A percentile compares a stretch with the other conserved stretches of the same genome.
Conservation (phyloP, 35 echinoderm and acorn worm species). For the Anneissia japonica region DNA sequence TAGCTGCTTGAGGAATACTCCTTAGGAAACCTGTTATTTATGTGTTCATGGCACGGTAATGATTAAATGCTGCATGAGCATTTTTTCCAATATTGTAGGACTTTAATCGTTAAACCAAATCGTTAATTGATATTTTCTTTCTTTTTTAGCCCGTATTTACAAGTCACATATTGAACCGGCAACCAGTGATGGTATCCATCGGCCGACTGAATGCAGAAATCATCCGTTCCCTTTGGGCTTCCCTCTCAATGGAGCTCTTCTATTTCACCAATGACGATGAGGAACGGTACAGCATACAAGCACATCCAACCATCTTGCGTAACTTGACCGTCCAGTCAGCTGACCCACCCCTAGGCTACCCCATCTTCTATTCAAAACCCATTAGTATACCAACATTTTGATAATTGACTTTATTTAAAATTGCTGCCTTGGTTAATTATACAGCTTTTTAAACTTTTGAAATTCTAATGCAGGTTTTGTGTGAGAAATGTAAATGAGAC, state of each 20-base stretch:
- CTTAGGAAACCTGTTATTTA: too few species aligned
- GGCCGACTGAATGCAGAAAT: constrained; percentile 81
- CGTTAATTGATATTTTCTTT: too few species aligned
- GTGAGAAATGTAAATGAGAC: too few species aligned
- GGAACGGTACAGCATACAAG: constrained; percentile 92
- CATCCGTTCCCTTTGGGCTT: constrained; percentile 78
- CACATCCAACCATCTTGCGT: constrained; percentile 71
- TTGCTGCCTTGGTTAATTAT: too few species aligned
- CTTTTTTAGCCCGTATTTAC: constrained; percentile 56
- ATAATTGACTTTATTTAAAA: too few species aligned
- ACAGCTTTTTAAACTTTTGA: too few species aligned
- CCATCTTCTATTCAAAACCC: constrained; percentile 83
- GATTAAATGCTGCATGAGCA: too few species aligned
- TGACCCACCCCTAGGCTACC: constrained; percentile 91
- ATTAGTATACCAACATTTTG: constrained; percentile 50
- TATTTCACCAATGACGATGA: constrained; percentile 99
- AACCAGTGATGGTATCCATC: constrained; percentile 77
- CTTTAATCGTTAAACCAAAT: too few species aligned
- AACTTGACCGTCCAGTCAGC: constrained; percentile 90
- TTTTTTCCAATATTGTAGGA: too few species aligned
- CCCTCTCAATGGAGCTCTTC: constrained; percentile 68
- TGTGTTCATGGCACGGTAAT: too few species aligned
- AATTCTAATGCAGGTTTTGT: too few species aligned
- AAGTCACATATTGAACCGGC: constrained; percentile 52
- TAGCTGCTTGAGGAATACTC: too few species aligned